Evolutionary conservation across 2,797 vertebrate genomes (phyloP).

Genomic region (Tangara arthus): DNA sequence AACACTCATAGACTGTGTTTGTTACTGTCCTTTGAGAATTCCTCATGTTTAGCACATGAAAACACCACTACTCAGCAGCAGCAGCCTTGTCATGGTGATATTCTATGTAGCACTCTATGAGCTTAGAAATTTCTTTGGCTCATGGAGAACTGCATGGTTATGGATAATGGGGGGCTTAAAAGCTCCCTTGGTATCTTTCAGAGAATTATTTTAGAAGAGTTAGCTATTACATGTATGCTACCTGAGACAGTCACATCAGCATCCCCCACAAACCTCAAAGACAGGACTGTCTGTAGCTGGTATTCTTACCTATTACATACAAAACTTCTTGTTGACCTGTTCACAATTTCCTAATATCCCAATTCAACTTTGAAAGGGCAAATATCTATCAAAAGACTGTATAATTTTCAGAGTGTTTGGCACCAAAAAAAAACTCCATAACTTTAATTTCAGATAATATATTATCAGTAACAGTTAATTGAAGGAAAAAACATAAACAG

Average conservation of each 20-base stretch:
- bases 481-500: neutral
- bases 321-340: neutral
- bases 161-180: constrained; percentile 24
- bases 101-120: neutral
- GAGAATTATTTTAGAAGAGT: constrained; percentile 43
- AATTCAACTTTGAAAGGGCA: neutral
- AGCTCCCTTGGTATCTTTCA: constrained; percentile 17
- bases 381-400: neutral
- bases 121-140: neutral
- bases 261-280: neutral
- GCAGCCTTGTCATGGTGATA: neutral
- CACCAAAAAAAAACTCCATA: rapidly evolving
- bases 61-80: neutral
- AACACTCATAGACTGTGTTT: neutral
- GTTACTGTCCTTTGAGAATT: neutral
- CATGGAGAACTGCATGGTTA: neutral
- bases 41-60: neutral
- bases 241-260: neutral
- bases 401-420: neutral
- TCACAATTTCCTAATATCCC: neutral
- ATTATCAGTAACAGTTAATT: neutral
- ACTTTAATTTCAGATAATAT: neutral
- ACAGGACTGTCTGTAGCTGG: neutral
- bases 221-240: constrained; percentile 1
- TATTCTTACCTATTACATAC: neutral